phyloP scores from a whole-genome alignment of 2,888 invertebrate species.

The Drosophila longiperda region DNA sequence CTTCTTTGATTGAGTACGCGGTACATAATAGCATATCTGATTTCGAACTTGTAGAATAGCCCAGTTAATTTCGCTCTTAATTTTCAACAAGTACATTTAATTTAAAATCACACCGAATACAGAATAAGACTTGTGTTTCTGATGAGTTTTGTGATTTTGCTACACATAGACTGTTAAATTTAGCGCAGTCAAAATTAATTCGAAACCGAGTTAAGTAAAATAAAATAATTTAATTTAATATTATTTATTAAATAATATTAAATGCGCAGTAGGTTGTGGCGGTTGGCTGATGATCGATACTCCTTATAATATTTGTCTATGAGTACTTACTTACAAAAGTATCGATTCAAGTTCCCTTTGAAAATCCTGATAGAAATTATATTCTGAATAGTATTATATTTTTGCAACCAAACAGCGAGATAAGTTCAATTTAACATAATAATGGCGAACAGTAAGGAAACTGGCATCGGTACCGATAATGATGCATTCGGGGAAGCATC shows the following conservation, averaged over 20 bases:
- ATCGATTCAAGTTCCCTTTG: slow-evolving; percentile 32
- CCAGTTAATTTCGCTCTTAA: too few species aligned
- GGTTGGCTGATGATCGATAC: slow-evolving; percentile 6
- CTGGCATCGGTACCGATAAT: slow-evolving; percentile 48
- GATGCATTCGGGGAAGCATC: slow-evolving; percentile 56
- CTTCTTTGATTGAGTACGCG: too few species aligned
- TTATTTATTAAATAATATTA: background rate
- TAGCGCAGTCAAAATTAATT: background rate
- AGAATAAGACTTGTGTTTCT: too few species aligned
- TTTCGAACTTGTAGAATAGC: too few species aligned
- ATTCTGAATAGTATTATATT: background rate
- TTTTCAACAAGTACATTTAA: too few species aligned
- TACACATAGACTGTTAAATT: background rate
- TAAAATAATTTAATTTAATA: background rate
- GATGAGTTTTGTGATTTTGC: background rate
- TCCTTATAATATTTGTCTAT: background rate
- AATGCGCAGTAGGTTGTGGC: background rate
- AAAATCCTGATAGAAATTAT: background rate
- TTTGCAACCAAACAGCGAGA: background rate
- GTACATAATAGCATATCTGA: too few species aligned
- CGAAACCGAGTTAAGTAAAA: background rate
- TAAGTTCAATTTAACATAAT: background rate
- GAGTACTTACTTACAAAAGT: background rate
- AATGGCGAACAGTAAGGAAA: slow-evolving; percentile 59
- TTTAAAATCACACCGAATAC: too few species aligned